A percentile compares a stretch with the other conserved stretches of the same genome.
phyloP scores from a whole-genome alignment of 2,113 vertebrate species.

The Petrocephalus microphthalmus region DNA sequence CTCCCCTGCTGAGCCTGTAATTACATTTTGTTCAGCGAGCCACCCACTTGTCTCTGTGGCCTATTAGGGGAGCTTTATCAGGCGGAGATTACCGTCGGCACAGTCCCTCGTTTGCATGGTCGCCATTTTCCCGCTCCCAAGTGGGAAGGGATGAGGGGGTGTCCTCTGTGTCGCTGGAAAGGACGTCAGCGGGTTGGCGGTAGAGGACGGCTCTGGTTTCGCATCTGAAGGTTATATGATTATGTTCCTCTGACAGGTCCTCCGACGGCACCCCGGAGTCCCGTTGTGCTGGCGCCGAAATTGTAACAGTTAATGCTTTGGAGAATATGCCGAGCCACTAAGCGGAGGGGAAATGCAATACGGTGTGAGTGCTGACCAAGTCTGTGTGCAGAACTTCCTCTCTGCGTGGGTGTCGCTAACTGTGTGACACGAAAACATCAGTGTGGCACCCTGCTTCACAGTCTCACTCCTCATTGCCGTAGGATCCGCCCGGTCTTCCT shows the following conservation, averaged over 20 bases:
- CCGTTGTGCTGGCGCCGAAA: background rate
- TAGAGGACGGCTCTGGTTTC: background rate
- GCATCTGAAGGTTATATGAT: background rate
- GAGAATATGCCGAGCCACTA: background rate
- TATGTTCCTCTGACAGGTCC: background rate
- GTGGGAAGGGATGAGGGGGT: background rate
- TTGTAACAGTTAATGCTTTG: background rate
- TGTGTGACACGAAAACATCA: background rate
- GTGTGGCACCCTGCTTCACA: background rate
- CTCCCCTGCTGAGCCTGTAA: conserved; percentile 3
- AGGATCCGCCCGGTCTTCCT: background rate
- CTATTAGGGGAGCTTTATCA: background rate
- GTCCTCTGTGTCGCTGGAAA: background rate
- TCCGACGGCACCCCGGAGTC: background rate
- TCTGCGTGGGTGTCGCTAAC: background rate
- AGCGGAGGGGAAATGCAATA: background rate
- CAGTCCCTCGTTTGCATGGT: background rate
- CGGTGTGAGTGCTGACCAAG: background rate
- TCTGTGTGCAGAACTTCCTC: background rate
- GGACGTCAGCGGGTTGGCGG: background rate
- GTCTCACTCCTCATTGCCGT: background rate
- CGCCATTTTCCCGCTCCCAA: background rate
- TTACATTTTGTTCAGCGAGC: background rate
- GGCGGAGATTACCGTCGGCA: background rate
- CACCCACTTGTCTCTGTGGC: background rate